Base-by-base conservation (phyloP, 2,113 vertebrate genomes). In the Aegithalos caudatus region DNA sequence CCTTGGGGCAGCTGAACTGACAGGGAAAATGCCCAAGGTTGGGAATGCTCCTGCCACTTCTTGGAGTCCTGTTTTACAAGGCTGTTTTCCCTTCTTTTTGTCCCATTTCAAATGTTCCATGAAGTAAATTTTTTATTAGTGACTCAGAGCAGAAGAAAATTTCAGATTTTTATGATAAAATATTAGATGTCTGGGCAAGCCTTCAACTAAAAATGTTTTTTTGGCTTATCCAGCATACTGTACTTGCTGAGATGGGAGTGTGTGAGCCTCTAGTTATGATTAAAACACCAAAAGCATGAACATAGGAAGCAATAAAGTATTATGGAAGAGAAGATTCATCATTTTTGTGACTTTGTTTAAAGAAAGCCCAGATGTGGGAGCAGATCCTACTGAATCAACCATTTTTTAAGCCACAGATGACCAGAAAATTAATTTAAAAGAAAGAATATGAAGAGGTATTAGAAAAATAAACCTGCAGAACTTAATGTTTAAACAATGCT, bases 381-480 rank as follows among this genome's bases (percentile, higher is more conserved):
- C 56, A 85, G 37, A 20, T 81, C 22, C 42, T 91, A 35, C 56
- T 53, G 73, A 76, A 74, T 80, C 86, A 88, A 70, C 86, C 12
- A 69, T 79, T 78, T 92, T 54, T 31, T 81, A 89, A 92, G 64
- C 40, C 73, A 64, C 48, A 25, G 31, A 48, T 83, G 91, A 92
- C 60, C 56, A 91, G 94, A 76, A 89, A 89, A 95, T 64, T 74
- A 90, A 84, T 88, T 81, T 11, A 72, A 83, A 86, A 50, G 10
- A 22, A 69, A 60, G 15, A 71, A 24, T 56, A 47, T 33, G 18
- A 11, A 44, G 24, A 44, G 11, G 23, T 24, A 87, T 60, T 81
- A 60, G 70, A 80, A 78, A 82, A 85, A 57, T 48, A 85, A 88
- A 92, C 66, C 21, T 69, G 67, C 29, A 76, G 45, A 91, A 79